Percentiles rank a stretch among this genome's conserved stretches.
phyloP scores from a whole-genome alignment of 2,888 invertebrate species.

The Melipona bicolor region DNA sequence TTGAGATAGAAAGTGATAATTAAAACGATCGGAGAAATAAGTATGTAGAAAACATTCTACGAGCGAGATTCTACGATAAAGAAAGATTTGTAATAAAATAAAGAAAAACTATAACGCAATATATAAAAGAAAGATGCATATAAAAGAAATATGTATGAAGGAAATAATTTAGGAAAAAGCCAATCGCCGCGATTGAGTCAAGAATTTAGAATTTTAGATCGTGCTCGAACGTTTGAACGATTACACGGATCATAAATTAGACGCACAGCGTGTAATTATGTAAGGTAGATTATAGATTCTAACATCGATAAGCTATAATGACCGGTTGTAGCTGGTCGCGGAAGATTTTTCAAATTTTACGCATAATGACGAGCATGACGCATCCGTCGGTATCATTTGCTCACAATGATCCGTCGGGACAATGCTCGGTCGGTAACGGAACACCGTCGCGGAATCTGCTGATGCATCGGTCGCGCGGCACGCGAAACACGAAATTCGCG shows the following conservation, averaged over 20 bases:
- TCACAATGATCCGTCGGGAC: constrained; percentile 25
- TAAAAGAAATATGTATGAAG: neutral
- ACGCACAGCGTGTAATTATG: constrained; percentile 54
- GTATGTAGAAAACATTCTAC: neutral
- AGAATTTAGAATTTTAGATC: constrained; percentile 30
- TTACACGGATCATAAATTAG: constrained; percentile 49
- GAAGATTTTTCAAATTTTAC: constrained; percentile 43
- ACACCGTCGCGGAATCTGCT: constrained; percentile 46
- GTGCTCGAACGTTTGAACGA: constrained; percentile 14
- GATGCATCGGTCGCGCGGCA: constrained; percentile 23
- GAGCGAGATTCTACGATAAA: neutral
- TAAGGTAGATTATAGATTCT: constrained; percentile 59
- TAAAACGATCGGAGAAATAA: constrained; percentile 14
- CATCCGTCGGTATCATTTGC: constrained; percentile 29
- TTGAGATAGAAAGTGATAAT: constrained; percentile 28
- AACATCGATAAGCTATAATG: constrained; percentile 40
- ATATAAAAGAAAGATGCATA: neutral
- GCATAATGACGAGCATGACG: constrained; percentile 34
- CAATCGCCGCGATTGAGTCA: constrained; percentile 9
- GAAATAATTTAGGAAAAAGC: neutral
- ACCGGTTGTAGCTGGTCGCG: constrained; percentile 18
- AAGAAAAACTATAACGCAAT: neutral
- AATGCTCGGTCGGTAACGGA: constrained; percentile 46
- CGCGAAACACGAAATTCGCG: constrained; percentile 52
- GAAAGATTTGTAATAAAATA: neutral